Conservation (phyloP, 2,113 vertebrate genomes). For the Marmota flaviventris region DNA sequence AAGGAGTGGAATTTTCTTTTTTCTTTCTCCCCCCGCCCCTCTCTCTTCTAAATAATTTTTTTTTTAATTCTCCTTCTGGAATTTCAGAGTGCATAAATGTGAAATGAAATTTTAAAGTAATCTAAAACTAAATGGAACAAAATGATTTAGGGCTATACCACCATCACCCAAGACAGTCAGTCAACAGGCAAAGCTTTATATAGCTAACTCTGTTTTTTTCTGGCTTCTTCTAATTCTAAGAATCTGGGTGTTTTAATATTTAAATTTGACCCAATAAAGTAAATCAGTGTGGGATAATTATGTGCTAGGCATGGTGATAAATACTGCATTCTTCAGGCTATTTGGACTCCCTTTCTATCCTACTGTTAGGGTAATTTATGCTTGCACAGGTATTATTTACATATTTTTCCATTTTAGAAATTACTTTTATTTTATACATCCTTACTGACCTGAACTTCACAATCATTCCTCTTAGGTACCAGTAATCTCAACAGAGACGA, state of each 20-base stretch:
- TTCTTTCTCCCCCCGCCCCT: neutral
- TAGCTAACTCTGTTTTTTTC: neutral
- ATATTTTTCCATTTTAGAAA: neutral
- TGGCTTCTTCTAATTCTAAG: neutral
- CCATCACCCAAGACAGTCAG: accelerated
- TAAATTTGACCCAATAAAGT: neutral
- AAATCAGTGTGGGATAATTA: neutral
- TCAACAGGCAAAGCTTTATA: neutral
- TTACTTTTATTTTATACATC: neutral
- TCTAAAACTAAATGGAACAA: neutral
- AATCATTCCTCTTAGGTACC: neutral
- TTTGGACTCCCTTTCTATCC: neutral
- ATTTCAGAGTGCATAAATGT: neutral
- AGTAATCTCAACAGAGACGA: neutral
- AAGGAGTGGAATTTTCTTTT: neutral
- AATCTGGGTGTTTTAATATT: neutral
- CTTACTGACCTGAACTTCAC: neutral
- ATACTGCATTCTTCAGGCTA: neutral
- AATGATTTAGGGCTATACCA: neutral
- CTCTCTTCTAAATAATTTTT: no score
- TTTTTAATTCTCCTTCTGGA: neutral
- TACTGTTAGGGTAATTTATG: neutral
- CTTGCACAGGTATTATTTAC: neutral
- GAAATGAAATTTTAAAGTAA: neutral
- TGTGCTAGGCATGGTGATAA: neutral